Evolutionary conservation across 2,888 invertebrate genomes (phyloP), one percentile per base, ranked within the genome.

Genomic region (Nebria salina): DNA sequence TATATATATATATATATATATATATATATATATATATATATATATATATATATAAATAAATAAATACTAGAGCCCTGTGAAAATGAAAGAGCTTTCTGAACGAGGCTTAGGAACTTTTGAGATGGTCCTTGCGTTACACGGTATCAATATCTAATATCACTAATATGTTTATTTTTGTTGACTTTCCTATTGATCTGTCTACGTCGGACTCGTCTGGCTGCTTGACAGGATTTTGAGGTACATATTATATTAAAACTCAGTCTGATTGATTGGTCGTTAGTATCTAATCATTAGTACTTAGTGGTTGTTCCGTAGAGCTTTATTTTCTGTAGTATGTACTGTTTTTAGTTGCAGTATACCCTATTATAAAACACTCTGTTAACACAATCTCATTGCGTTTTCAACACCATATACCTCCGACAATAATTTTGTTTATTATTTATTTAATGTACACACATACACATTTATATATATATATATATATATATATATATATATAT

Each of bases 201-300:
- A 88, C 93, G 92, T 93, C 92, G 90, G 90, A 91, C 92, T 91
- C 91, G 91, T 91, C 91, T 91, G 91, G 93, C 92, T 90, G 92
- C 92, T 91, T 90, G 89, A 91, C 92, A 91, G 95, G 95, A 95
- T 93, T 95, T 95, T 93, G 95, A 95, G 95, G 95, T 95, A 95
- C 87, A 87, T 87, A 87, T 79, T 81, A 85, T 86, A 87, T 86
- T 83, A 85, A 83, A 83, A 83, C 75, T 77, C 82, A 81, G 88
- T 86, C 86, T 88, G 87, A 81, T 86, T 88, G 87, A 81, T 82
- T 82, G 82, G 82, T 82, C 77, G 76, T 83, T 82, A 82, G 83
- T 83, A 83, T 82, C 79, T 82, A 82, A 77, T 77, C 77, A 77
- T 82, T 82, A 77, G 77, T 82, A 77, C 87, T 87, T 86, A 86